phyloP scores from a whole-genome alignment of 2,888 invertebrate genomes.

The Polyommatus iphigenia region DNA sequence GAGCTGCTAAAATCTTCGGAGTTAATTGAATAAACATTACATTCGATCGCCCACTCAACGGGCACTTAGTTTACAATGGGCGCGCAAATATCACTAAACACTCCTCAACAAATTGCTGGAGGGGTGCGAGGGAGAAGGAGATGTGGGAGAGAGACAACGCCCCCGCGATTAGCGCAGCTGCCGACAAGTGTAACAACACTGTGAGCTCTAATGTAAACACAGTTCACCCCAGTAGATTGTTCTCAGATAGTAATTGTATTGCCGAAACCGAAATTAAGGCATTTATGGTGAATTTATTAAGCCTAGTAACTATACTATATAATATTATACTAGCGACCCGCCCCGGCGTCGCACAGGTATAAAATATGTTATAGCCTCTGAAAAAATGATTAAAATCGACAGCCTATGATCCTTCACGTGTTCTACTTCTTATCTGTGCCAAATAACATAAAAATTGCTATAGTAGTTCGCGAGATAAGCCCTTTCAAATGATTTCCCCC shows the following conservation, averaged over 20 bases:
- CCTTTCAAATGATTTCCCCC: too few relatives aligned
- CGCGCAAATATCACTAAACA: slow-evolving; percentile 15
- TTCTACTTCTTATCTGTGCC: too few relatives aligned
- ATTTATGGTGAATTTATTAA: background rate
- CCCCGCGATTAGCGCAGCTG: slow-evolving; percentile 21
- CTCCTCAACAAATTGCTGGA: slow-evolving; percentile 10
- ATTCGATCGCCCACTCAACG: slow-evolving; percentile 15
- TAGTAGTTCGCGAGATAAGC: too few relatives aligned
- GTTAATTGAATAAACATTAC: slow-evolving; percentile 17
- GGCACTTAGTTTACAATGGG: slow-evolving; percentile 16
- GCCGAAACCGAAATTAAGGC: background rate
- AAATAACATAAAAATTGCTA: too few relatives aligned
- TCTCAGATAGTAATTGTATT: slow-evolving; percentile 5
- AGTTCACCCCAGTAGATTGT: background rate
- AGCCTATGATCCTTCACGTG: too few relatives aligned
- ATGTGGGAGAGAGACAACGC: background rate
- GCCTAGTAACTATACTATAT: background rate
- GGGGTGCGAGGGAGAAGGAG: background rate
- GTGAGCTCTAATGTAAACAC: slow-evolving; percentile 11
- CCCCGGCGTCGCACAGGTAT: too few relatives aligned
- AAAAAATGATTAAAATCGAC: too few relatives aligned
- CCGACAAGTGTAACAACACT: slow-evolving; percentile 29
- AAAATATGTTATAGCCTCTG: too few relatives aligned
- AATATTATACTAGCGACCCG: too few relatives aligned
- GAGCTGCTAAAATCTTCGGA: slow-evolving; percentile 12